Evolutionary conservation across 2,888 invertebrate genomes (phyloP).

Genomic region (Aporophyla nigra): DNA sequence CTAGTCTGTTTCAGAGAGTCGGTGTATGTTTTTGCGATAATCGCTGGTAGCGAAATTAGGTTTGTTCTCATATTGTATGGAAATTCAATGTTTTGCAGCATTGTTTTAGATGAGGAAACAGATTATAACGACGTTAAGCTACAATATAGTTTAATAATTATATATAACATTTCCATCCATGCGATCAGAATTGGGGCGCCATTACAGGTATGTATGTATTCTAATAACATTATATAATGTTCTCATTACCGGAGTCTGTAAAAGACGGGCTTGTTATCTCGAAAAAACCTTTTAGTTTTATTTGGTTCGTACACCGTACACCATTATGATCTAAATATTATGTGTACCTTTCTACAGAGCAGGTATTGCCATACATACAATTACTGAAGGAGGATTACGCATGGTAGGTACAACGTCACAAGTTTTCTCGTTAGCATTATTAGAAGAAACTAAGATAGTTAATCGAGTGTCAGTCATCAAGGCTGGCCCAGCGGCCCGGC

Average conservation of each 20-base stretch:
- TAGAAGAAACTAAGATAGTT: slow-evolving; percentile 34
- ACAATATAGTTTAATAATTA: neutral
- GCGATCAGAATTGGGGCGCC: slow-evolving; percentile 6
- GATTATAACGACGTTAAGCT: slow-evolving; percentile 1
- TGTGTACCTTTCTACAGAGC: neutral
- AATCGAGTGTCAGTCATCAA: slow-evolving; percentile 45
- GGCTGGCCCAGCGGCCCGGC: neutral
- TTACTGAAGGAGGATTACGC: neutral
- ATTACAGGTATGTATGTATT: neutral
- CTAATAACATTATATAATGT: slow-evolving; percentile 34
- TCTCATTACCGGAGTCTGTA: slow-evolving; percentile 35
- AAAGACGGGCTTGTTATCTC: slow-evolving; percentile 38
- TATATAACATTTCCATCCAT: slow-evolving; percentile 20
- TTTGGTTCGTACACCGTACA: slow-evolving; percentile 6
- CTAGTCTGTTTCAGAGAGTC: slow-evolving; percentile 30
- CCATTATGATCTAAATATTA: slow-evolving; percentile 30
- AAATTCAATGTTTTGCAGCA: slow-evolving; percentile 31
- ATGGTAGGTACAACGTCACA: neutral
- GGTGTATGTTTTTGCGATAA: slow-evolving; percentile 43
- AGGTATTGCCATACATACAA: slow-evolving; percentile 17
- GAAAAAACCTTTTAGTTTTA: slow-evolving; percentile 22
- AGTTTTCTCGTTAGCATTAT: slow-evolving; percentile 39
- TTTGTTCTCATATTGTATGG: slow-evolving; percentile 38
- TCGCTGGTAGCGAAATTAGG: slow-evolving; percentile 14
- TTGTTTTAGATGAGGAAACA: neutral